Evolutionary conservation across 2,888 invertebrate genomes (phyloP), one percentile per base, ranked within the genome.

Genomic region (Tetheella fluctuosa): DNA sequence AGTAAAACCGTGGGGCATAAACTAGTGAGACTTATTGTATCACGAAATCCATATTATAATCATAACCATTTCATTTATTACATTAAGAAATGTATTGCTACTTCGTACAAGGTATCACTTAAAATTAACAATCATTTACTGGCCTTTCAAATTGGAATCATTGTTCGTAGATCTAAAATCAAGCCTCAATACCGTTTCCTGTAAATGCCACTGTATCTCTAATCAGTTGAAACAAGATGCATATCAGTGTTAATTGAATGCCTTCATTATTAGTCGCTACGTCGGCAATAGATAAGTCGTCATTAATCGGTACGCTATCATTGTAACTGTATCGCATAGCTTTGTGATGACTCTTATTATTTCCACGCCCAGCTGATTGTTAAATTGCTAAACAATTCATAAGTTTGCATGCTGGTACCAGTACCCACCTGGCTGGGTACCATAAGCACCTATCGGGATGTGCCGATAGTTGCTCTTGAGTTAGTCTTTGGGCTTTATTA

Each of bases 241-340:
- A 59, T 75, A 79, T 74, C 69, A 60, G 57, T 68, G 58, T 71
- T 73, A 72, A 76, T 73, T 69, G 67, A 73, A 76, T 74, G 59
- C 70, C 70, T 69, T 58, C 63, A 68, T 65, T 74, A 79, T 76
- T 69, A 69, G 62, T 42, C 61, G 63, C 60, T 60, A 73, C 65
- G 68, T 64, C 61, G 59, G 64, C 63, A 65, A 63, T 69, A 20
- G 48, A 48, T 70, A 65, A 68, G 20, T 74, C 65, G 67, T 69
- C 76, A 67, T 73, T 20, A 71, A 76, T 77, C 74, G 73, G 65
- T 64, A 58, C 67, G 63, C 73, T 71, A 78, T 80, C 70, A 63
- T 66, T 59, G 34, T 34, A 65, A 67, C 61, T 61, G 70, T 69
- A 71, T 72, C 77, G 72, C 71, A 71, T 72, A 69, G 67, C 70